These are phyloP conservation scores for Drosophila nebulosa DNA, from an alignment of 1,140 invertebrate genomes.

Conservation along the genomic window DNA sequence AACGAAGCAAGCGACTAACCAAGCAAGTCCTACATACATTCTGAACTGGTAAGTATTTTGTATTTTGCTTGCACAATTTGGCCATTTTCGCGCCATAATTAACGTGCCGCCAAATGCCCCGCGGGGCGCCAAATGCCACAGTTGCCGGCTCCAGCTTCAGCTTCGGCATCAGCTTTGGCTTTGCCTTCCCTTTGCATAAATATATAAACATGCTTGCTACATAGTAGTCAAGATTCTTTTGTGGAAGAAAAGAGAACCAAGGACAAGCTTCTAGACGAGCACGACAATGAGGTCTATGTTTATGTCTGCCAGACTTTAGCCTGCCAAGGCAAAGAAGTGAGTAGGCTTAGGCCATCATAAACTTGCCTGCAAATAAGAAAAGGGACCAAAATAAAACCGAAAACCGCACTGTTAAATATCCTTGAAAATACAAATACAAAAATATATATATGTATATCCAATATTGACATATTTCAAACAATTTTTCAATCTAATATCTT, in stretches of 20 bases:
- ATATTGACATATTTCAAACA: too few relatives aligned
- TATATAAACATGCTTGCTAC: not conserved
- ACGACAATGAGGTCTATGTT: not conserved
- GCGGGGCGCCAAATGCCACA: slow-evolving; percentile 22
- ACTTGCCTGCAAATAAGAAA: not conserved
- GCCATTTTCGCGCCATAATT: slow-evolving; percentile 58
- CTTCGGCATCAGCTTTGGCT: not conserved
- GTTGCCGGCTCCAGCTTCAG: not conserved
- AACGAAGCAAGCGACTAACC: too few relatives aligned
- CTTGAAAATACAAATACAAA: too few relatives aligned
- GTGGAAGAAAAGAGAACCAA: not conserved
- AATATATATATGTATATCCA: too few relatives aligned
- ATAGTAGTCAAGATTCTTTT: not conserved
- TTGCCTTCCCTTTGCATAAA: not conserved
- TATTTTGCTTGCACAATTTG: slow-evolving; percentile 61
- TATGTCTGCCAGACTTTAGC: slow-evolving; percentile 1
- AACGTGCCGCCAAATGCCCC: slow-evolving; percentile 42
- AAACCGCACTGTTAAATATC: too few relatives aligned
- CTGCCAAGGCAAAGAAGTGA: not conserved
- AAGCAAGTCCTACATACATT: not conserved
- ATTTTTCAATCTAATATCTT: too few relatives aligned
- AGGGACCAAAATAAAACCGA: not conserved
- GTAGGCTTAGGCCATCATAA: not conserved
- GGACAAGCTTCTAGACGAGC: not conserved
- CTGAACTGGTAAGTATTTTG: slow-evolving; percentile 43